A percentile compares a stretch with the other conserved stretches of the same genome.
Evolutionary conservation across 2,113 vertebrate species (phyloP).

Genomic region (Choloepus hoffmanni): DNA sequence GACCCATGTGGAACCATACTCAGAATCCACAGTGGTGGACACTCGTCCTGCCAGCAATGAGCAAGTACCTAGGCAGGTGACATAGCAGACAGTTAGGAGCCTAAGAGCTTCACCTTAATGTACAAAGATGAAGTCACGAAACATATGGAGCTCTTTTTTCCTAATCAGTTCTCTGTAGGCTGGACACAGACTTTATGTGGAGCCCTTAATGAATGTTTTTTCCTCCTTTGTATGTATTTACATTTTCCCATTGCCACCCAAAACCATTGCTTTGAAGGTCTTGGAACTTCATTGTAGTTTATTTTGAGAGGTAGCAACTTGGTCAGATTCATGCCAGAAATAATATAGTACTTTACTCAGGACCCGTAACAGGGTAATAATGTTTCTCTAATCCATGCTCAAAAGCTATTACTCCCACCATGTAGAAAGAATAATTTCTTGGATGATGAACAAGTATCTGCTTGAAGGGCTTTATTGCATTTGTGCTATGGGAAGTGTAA

Average conservation of each 20-base stretch:
- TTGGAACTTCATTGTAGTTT: constrained; percentile 35
- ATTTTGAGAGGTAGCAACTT: constrained; percentile 67
- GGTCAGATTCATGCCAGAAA: constrained; percentile 66
- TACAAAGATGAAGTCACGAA: constrained; percentile 22
- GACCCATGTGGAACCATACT: background rate
- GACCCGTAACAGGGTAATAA: constrained; percentile 66
- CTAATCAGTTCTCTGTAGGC: background rate
- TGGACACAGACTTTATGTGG: constrained; percentile 32
- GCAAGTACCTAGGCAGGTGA: background rate
- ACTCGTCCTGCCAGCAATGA: background rate
- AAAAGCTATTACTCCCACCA: constrained; percentile 76
- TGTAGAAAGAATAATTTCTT: constrained; percentile 80
- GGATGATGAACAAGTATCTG: constrained; percentile 78
- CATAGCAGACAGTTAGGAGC: background rate
- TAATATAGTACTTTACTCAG: constrained; percentile 72
- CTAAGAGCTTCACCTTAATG: background rate
- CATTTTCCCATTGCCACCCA: constrained; percentile 28
- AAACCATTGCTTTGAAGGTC: constrained; percentile 8
- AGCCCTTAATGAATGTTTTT: background rate
- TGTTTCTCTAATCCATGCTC: constrained; percentile 77
- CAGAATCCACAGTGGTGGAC: background rate
- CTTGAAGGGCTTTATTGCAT: constrained; percentile 79
- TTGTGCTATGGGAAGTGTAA: constrained; percentile 71
- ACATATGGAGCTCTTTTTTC: background rate
- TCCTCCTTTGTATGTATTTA: constrained; percentile 48